Conservation (phyloP, 37 sponge, comb jelly and placozoan genomes). For the Geodia barretti region DNA sequence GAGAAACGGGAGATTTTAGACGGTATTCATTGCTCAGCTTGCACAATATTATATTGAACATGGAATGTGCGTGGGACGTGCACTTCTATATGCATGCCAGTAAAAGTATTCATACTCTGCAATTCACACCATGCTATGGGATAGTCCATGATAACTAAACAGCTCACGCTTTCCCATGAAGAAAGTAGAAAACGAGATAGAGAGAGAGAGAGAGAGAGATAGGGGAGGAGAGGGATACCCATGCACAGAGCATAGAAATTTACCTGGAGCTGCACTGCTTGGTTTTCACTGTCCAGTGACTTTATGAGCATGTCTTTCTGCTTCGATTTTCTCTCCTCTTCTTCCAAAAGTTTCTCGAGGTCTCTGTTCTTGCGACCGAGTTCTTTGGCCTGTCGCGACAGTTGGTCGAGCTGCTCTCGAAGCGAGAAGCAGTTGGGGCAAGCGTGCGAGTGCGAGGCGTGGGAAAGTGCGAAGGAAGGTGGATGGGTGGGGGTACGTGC, state of each 20-base stretch:
- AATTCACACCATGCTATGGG: too few species aligned
- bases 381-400: background rate
- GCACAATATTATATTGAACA: too few species aligned
- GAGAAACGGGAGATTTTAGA: too few species aligned
- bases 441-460: too few species aligned
- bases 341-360: background rate
- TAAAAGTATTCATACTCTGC: too few species aligned
- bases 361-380: background rate
- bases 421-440: background rate
- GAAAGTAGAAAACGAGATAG: background rate
- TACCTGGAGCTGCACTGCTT: conserved; percentile 41
- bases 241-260: background rate
- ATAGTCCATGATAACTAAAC: too few species aligned
- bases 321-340: background rate
- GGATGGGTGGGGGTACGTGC: too few species aligned
- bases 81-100: too few species aligned
- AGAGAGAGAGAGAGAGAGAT: background rate
- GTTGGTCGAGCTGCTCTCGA: background rate
- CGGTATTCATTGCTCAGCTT: too few species aligned
- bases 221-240: background rate
- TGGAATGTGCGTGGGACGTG: too few species aligned
- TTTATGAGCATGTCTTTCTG: background rate
- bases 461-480: background rate
- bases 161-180: too few species aligned
- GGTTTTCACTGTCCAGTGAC: conserved; percentile 28